A percentile compares a stretch with the other conserved stretches of the same genome.
These are phyloP conservation scores for Ondatra zibethicus DNA, from an alignment of 2,113 vertebrate species.

Conservation along the genomic window DNA sequence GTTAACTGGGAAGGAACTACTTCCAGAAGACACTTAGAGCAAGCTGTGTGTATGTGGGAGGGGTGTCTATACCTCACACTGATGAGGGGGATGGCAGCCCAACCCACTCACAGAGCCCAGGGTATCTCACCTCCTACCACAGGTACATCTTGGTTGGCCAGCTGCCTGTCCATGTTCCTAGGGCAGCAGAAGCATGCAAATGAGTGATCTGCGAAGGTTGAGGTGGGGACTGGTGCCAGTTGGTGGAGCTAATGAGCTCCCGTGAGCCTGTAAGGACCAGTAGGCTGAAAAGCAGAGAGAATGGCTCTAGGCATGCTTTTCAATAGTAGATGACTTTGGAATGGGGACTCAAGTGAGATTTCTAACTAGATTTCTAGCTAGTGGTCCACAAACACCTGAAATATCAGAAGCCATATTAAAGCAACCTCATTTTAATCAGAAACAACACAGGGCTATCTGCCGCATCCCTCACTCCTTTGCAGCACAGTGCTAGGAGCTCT, in stretches of 20 bases:
- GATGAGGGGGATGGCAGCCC: neutral
- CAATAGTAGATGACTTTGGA: neutral
- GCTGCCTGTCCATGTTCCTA: rapidly evolving
- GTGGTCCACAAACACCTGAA: too few species aligned
- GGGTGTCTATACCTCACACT: neutral
- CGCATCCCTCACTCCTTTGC: neutral
- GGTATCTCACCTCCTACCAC: rapidly evolving
- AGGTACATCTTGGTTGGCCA: rapidly evolving
- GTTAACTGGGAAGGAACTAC: neutral
- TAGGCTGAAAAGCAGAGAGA: neutral
- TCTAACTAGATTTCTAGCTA: neutral
- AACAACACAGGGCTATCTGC: neutral
- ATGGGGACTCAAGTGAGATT: neutral
- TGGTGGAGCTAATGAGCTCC: neutral
- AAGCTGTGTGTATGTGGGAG: neutral
- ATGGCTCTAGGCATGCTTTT: neutral
- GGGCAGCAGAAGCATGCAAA: too few species aligned
- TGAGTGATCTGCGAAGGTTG: rapidly evolving
- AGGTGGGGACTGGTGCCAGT: neutral
- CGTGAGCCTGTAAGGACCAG: neutral
- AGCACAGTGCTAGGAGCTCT: neutral
- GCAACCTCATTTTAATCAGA: neutral
- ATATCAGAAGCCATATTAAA: neutral
- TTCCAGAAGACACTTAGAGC: neutral
- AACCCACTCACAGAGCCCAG: rapidly evolving